Evolutionary conservation across 2,113 vertebrate genomes (phyloP), one percentile per base, ranked within the genome.

Genomic region (Xyrauchen texanus): DNA sequence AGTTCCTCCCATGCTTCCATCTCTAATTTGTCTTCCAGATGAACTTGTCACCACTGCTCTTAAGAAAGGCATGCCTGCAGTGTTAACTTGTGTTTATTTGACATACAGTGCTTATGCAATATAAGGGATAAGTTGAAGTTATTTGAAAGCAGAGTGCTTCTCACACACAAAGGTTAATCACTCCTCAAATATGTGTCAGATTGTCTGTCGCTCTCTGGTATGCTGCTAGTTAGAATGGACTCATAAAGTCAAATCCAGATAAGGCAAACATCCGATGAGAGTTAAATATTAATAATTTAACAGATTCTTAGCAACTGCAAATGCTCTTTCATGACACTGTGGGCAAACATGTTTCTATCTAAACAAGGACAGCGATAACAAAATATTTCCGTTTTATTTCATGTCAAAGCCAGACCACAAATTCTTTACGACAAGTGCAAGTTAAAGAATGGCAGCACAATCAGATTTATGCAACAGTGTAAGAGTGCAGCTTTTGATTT

Each of bases 131-230:
- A 67, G 80, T 3, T 57, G 45, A 61, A 80, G 52, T 68, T 15
- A 13, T 45, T 78, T 53, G 60, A 67, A 69, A 68, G 15, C 15
- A 85, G 21, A 34, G 55, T 55, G 42, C 44, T 66, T 10, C 9
- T 21, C 15, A 55, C 46, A 75, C 66, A 76, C 7, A 68, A 79
- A 83, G 57, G 57, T 44, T 66, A 68, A 70, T 72, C 45, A 62
- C 51, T 78, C 8, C 9, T 57, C 75, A 71, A 75, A 66, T 67
- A 78, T 44, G 34, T 68, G n/a, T 76, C 60, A 75, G 16, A 4
- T 49, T 49, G 64, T 64, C 69, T 81, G 63, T 78, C 64, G n/a
- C 65, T 70, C 51, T 80, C 60, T 68, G 78, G 42, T 68, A 80
- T 78, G 75, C 58, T 65, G 73, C 63, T 46, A 60, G 73, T 55